Evolutionary conservation across 2,888 invertebrate species (phyloP).

Genomic region (Andrena dorsata): DNA sequence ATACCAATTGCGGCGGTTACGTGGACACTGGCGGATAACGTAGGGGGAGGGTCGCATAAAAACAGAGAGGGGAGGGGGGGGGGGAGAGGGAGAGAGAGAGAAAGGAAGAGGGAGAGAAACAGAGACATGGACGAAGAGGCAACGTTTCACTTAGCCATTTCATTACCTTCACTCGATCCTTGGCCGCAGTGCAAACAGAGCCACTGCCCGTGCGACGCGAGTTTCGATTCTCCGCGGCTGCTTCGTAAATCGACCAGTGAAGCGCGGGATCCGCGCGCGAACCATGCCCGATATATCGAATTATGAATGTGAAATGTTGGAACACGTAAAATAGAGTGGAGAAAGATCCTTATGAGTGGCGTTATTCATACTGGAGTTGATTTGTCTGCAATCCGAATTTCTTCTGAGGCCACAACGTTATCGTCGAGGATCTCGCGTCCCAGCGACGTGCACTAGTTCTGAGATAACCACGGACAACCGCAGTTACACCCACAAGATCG

Average conservation of each 20-base stretch:
- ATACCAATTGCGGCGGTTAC: constrained; percentile 38
- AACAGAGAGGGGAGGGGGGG: constrained; percentile 25
- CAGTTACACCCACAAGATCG: constrained; percentile 35
- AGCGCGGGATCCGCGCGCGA: constrained; percentile 52
- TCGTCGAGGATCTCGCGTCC: neutral
- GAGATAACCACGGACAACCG: constrained; percentile 49
- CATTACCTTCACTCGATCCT: constrained; percentile 79
- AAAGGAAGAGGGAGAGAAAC: constrained; percentile 37
- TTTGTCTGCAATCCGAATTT: too few species aligned
- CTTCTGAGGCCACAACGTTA: neutral
- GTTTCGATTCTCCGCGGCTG: constrained; percentile 25
- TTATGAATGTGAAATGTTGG: neutral
- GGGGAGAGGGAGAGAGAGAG: constrained; percentile 36
- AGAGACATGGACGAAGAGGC: constrained; percentile 40
- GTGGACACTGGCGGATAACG: constrained; percentile 19
- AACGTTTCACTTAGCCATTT: constrained; percentile 75
- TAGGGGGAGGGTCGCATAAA: constrained; percentile 39
- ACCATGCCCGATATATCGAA: constrained; percentile 36
- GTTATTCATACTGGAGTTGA: too few species aligned
- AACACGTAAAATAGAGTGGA: neutral
- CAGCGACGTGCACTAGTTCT: constrained; percentile 43
- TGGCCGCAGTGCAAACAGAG: constrained; percentile 72
- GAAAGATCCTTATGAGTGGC: neutral
- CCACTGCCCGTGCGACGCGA: constrained; percentile 66
- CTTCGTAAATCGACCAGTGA: constrained; percentile 10